Evolutionary conservation across 2,888 invertebrate genomes (phyloP).

Genomic region (Drosophila conformis): DNA sequence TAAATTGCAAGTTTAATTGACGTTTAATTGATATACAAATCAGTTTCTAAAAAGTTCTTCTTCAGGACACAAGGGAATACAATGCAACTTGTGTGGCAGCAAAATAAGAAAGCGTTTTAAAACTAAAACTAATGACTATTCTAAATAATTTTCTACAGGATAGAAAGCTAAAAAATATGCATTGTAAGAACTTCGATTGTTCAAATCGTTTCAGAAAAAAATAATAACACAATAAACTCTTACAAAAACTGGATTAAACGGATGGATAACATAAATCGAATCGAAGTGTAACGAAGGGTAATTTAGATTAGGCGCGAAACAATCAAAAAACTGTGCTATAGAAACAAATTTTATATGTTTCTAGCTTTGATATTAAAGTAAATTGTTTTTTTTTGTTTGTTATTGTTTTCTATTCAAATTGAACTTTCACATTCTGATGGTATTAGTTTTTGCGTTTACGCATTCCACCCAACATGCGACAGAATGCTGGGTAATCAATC

Average conservation of each 20-base stretch:
- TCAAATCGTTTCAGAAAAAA: not conserved
- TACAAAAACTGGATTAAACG: not conserved
- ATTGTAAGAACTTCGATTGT: not conserved
- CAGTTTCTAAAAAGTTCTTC: not conserved
- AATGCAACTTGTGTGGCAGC: not conserved
- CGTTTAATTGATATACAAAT: not conserved
- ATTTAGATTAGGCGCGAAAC: not conserved
- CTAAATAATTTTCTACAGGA: not conserved
- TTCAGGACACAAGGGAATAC: not conserved
- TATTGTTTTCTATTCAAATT: not conserved
- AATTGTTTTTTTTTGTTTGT: not conserved
- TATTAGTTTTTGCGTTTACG: conserved; percentile 84
- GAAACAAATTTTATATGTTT: conserved; percentile 6
- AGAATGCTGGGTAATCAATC: conserved; percentile 89
- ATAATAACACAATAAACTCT: not conserved
- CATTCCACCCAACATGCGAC: conserved; percentile 87
- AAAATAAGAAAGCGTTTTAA: not conserved
- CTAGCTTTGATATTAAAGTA: not conserved
- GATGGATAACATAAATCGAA: not conserved
- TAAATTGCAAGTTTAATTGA: not conserved
- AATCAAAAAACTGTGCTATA: conserved; percentile 3
- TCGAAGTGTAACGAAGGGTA: not conserved
- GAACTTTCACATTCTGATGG: not conserved
- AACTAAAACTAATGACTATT: not conserved
- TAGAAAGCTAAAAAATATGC: not conserved